Conservation (phyloP, 2,888 invertebrate genomes). For the Catonia carolina region DNA sequence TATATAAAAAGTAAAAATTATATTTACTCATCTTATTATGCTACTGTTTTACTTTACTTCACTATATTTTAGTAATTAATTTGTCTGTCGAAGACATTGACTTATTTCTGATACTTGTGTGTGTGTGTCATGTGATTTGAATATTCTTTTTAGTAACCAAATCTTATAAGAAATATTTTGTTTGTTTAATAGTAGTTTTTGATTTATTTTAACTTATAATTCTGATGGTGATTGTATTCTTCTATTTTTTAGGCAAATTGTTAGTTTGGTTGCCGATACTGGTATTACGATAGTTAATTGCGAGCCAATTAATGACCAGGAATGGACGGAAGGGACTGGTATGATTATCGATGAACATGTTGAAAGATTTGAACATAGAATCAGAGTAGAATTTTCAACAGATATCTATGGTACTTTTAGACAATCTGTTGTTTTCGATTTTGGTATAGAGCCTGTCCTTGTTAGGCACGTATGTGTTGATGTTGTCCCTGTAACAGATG, state of each 20-base stretch:
- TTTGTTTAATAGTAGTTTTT: too few species aligned
- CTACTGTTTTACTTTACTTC: too few species aligned
- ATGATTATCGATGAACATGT: not conserved
- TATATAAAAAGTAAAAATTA: too few species aligned
- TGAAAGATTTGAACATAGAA: conserved; percentile 30
- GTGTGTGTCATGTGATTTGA: too few species aligned
- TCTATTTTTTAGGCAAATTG: conserved; percentile 15
- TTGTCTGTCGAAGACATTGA: too few species aligned
- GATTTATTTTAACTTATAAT: too few species aligned
- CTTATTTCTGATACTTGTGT: too few species aligned
- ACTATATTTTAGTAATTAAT: too few species aligned
- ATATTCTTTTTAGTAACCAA: too few species aligned
- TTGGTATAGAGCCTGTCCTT: conserved; percentile 56
- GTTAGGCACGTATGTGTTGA: conserved; percentile 67
- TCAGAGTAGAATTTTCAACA: conserved; percentile 55
- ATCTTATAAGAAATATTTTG: too few species aligned
- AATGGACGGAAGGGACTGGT: conserved; percentile 42
- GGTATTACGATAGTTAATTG: conserved; percentile 37
- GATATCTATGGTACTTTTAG: conserved; percentile 66
- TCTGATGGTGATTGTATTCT: too few species aligned
- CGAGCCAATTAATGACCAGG: conserved; percentile 49
- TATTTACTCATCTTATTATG: too few species aligned
- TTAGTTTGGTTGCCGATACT: conserved; percentile 19
- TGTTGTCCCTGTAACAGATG: conserved; percentile 61
- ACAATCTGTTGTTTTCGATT: conserved; percentile 70